Conservation (phyloP, 2,888 invertebrate species). For the Callosobruchus maculatus region DNA sequence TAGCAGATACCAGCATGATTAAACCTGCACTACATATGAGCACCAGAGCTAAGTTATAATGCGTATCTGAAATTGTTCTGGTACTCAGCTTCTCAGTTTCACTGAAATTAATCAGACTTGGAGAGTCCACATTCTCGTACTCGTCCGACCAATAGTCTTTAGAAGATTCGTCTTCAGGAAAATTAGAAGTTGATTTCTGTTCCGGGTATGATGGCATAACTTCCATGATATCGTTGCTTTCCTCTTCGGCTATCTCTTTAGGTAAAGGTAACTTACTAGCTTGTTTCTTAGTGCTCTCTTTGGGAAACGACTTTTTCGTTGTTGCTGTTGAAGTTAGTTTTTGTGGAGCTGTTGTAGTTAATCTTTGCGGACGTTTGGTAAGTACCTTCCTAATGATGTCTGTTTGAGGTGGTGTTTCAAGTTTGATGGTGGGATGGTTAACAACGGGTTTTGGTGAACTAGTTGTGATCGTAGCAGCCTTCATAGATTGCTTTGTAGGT, state of each 20-base stretch:
- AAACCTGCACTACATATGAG: conserved; percentile 6
- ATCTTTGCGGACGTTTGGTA: background rate
- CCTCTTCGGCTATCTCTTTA: conserved; percentile 10
- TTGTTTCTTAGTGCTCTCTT: background rate
- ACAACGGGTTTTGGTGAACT: background rate
- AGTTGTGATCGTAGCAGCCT: background rate
- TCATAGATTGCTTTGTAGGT: background rate
- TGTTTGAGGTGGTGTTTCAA: background rate
- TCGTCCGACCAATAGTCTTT: conserved; percentile 18
- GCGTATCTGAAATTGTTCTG: background rate
- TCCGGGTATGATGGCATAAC: conserved; percentile 12
- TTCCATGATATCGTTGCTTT: conserved; percentile 7
- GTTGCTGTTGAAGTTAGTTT: conserved; percentile 3
- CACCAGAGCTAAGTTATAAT: conserved; percentile 9
- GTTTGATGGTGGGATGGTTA: background rate
- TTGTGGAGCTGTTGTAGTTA: conserved; percentile 1
- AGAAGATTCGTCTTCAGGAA: conserved; percentile 8
- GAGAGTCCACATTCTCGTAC: conserved; percentile 16
- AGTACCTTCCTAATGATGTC: background rate
- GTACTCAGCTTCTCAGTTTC: conserved; percentile 17
- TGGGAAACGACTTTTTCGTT: background rate
- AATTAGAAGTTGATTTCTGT: conserved; percentile 6
- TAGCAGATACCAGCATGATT: conserved; percentile 8
- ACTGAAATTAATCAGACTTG: conserved; percentile 10
- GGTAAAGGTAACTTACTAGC: background rate